Conservation (phyloP, 1,140 invertebrate genomes). For the Galleria mellonella region DNA sequence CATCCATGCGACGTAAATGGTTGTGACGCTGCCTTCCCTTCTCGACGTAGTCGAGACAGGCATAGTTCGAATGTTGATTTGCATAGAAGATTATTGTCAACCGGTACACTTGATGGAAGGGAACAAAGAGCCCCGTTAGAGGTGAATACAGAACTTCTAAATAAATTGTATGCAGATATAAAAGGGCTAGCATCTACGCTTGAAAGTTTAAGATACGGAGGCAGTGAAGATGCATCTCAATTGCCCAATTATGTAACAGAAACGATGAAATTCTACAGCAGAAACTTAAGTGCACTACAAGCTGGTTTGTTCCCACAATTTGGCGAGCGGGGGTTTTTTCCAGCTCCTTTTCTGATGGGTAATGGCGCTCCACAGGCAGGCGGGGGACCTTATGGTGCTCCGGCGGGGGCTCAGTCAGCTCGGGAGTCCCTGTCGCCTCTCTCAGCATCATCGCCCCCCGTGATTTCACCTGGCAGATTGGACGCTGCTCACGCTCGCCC, state of each 20-base stretch:
- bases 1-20: conserved; percentile 94
- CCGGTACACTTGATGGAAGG: conserved; percentile 75
- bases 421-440: conserved; percentile 66
- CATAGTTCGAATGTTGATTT: conserved; percentile 94
- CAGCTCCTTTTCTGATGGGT: conserved; percentile 56
- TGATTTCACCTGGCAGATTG: conserved; percentile 58
- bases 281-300: conserved; percentile 55
- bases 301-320: conserved; percentile 56
- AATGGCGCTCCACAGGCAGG: conserved; percentile 41
- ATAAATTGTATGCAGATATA: conserved; percentile 86
- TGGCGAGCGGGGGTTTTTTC: conserved; percentile 58
- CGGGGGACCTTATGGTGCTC: conserved; percentile 45
- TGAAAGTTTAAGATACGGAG: conserved; percentile 63
- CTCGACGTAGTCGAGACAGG: conserved; percentile 91
- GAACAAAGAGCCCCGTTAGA: conserved; percentile 78
- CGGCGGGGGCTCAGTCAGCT: conserved; percentile 53
- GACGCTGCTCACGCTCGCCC: conserved; percentile 58
- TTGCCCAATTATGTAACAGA: conserved; percentile 65
- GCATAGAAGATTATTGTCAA: conserved; percentile 88
- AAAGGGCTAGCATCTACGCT: conserved; percentile 70
- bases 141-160: conserved; percentile 86
- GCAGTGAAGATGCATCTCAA: conserved; percentile 53
- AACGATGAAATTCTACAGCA: conserved; percentile 71
- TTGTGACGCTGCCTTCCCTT: conserved; percentile 94
- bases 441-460: conserved; percentile 69